These are phyloP conservation scores for Rhynchotus rufescens DNA, from an alignment of 2,797 vertebrate species.

Conservation along the genomic window DNA sequence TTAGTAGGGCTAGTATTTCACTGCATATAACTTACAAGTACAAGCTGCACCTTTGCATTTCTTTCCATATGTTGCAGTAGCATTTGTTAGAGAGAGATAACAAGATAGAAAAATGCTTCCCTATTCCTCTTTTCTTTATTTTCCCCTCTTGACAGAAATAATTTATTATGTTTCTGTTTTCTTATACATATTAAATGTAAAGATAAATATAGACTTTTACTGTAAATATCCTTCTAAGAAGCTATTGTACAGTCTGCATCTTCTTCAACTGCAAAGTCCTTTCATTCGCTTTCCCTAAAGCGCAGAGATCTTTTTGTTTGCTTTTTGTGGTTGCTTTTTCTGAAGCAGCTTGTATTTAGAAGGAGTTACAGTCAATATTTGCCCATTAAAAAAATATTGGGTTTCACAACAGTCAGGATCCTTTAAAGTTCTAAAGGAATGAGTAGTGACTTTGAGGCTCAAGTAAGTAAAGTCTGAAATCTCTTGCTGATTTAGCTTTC, in stretches of 20 bases:
- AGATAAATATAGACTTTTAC: neutral
- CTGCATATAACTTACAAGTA: neutral
- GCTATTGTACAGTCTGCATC: neutral
- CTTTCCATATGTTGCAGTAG: neutral
- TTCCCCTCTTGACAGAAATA: neutral
- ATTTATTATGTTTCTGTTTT: neutral
- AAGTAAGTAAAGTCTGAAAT: neutral
- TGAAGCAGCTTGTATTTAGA: neutral
- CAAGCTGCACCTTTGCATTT: neutral
- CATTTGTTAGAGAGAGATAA: neutral
- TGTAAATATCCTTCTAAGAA: neutral
- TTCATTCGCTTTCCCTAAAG: neutral
- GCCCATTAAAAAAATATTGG: neutral
- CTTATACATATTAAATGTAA: neutral
- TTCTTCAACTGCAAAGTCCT: neutral
- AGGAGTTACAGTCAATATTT: neutral
- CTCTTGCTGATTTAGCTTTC: neutral
- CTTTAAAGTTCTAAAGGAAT: neutral
- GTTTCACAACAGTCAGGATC: neutral
- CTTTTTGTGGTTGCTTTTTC: neutral
- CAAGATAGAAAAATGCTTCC: neutral
- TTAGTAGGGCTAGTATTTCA: neutral
- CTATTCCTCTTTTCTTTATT: fast-evolving
- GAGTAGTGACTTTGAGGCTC: neutral
- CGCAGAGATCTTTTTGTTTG: neutral